A percentile compares a stretch with the other conserved stretches of the same genome.
phyloP scores from a whole-genome alignment of 2,797 vertebrate genomes.

The Chaunax sp. region DNA sequence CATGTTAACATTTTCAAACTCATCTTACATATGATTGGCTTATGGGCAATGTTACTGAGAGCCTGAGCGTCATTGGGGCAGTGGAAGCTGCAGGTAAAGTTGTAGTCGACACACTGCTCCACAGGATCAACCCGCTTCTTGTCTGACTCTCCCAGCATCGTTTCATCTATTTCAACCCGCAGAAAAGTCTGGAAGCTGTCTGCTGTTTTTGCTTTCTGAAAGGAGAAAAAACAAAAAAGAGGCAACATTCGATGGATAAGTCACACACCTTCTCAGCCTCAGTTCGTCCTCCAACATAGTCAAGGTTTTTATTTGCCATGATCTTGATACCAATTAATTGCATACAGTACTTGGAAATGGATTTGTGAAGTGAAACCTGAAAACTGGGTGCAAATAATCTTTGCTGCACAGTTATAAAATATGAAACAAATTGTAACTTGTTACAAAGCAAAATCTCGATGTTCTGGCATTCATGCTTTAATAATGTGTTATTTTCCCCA shows the following conservation, averaged over 20 bases:
- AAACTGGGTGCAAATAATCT: too few relatives aligned
- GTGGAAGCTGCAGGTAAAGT: slow-evolving; percentile 86
- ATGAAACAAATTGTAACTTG: too few relatives aligned
- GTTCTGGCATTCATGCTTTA: too few relatives aligned
- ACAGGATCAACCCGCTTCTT: slow-evolving; percentile 69
- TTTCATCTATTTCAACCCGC: slow-evolving; percentile 83
- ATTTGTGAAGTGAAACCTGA: too few relatives aligned
- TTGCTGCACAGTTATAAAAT: too few relatives aligned
- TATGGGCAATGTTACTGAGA: slow-evolving; percentile 84
- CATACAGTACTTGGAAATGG: too few relatives aligned
- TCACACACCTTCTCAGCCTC: too few relatives aligned
- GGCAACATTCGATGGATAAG: background rate
- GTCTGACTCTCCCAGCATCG: slow-evolving; percentile 86
- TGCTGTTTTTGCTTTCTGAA: slow-evolving; percentile 83
- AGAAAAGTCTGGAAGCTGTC: slow-evolving; percentile 80
- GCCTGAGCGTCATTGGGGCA: slow-evolving; percentile 69
- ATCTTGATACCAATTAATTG: too few relatives aligned
- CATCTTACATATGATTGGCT: slow-evolving; percentile 81
- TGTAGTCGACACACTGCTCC: slow-evolving; percentile 81
- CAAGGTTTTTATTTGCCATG: too few relatives aligned
- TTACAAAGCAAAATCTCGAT: too few relatives aligned
- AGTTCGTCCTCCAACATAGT: too few relatives aligned
- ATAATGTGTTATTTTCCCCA: too few relatives aligned
- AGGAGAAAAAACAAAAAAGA: slow-evolving; percentile 52
- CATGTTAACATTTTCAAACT: background rate